Evolutionary conservation across 1,140 invertebrate species (phyloP), one percentile per base, ranked within the genome.

Genomic region (Planococcus citri): DNA sequence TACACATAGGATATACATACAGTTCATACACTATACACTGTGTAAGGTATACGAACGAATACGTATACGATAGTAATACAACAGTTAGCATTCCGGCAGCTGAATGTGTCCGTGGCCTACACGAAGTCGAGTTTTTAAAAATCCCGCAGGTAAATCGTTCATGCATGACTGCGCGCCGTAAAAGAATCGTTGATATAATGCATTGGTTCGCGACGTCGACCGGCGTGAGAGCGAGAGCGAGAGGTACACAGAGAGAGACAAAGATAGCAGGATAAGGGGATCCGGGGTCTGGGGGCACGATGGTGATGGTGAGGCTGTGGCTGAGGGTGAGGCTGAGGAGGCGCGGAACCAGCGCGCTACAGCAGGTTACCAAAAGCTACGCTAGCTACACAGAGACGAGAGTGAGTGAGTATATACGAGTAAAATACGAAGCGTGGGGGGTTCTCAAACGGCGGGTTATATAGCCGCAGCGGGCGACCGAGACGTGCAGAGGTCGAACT

Each of bases 171-270:
- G 60, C 60, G 21, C 60, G 25, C 60, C 25, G 60, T 64, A 27
- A 64, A 51, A 64, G 60, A 64, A 64, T 64, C 60, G 60, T 64
- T 64, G 60, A 64, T 64, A 64, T 64, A 64, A 64, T 64, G 25
- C 60, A 64, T 64, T 64, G 10, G 60, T 64, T 64, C 25, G 60
- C 21, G 60, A 64, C 60, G 60, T 20, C 60, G 41, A 51, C 41
- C 41, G 41, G n/a, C 41, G 3, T n/a, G n/a, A n/a, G n/a, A n/a
- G n/a, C 9, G 37, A 41, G 37, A 41, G 37, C 37, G 9, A 41
- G 9, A 10, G 9, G 37, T 41, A 41, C n/a, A 41, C 9, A 41
- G n/a, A 41, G n/a, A 41, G 37, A 41, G n/a, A 41, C 9, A 41
- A 41, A 41, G n/a, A n/a, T 41, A 10, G 37, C 9, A 41, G n/a